Conservation (phyloP, 2,888 invertebrate species). For the Serrognathus titanus region DNA sequence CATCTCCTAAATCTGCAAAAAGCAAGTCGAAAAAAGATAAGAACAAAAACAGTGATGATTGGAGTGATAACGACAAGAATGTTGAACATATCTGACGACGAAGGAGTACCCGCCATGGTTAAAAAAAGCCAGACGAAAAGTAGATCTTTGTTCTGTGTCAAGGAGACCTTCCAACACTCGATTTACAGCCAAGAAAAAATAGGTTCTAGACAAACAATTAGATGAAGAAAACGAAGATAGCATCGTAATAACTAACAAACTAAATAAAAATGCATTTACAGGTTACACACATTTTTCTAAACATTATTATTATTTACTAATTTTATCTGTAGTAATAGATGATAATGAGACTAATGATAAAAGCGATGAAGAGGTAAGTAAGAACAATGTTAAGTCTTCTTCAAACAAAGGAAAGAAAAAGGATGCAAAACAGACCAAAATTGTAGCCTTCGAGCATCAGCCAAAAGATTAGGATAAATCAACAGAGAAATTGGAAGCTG, state of each 20-base stretch:
- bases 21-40: slow-evolving; percentile 44
- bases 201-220: slow-evolving; percentile 29
- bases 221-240: slow-evolving; percentile 24
- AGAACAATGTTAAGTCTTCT: no score
- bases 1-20: slow-evolving; percentile 52
- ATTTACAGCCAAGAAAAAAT: slow-evolving; percentile 11
- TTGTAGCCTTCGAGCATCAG: no score
- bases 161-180: background rate
- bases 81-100: slow-evolving; percentile 13
- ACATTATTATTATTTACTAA: no score
- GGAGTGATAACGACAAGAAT: slow-evolving; percentile 37
- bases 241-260: background rate
- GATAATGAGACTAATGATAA: background rate
- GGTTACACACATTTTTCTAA: no score
- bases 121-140: slow-evolving; percentile 58
- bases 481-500: slow-evolving; percentile 18
- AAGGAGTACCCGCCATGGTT: slow-evolving; percentile 45
- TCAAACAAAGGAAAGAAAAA: slow-evolving; percentile 37
- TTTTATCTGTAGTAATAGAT: background rate
- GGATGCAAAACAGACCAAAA: slow-evolving; percentile 19
- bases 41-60: slow-evolving; percentile 47
- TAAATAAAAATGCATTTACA: slow-evolving; percentile 4
- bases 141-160: slow-evolving; percentile 7
- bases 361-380: no score
- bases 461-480: slow-evolving; percentile 46